These are phyloP conservation scores for Tipula vernalis DNA, from an alignment of 2,888 invertebrate genomes.

Conservation along the genomic window DNA sequence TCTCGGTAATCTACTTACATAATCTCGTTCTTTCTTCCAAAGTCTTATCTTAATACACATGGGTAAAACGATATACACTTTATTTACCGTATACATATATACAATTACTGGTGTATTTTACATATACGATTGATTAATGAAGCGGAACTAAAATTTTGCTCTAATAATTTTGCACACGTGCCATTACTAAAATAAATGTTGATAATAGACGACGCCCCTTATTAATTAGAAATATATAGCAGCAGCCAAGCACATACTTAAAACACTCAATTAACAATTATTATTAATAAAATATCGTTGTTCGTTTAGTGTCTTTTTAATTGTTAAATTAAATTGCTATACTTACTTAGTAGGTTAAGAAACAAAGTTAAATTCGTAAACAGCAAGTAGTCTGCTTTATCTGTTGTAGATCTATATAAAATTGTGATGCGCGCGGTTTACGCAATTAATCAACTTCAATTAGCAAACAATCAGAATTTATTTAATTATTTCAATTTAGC, in stretches of 20 bases:
- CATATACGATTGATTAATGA: neutral
- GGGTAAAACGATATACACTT: neutral
- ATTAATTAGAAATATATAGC: neutral
- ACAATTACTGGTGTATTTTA: neutral
- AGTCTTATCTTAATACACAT: neutral
- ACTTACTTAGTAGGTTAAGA: neutral
- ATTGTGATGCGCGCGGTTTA: neutral
- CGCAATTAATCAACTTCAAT: neutral
- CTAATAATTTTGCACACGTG: neutral
- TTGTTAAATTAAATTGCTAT: neutral
- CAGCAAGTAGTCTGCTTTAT: neutral
- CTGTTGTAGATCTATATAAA: neutral
- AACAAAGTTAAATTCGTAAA: neutral
- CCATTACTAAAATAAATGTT: neutral
- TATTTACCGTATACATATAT: neutral
- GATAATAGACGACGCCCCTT: neutral
- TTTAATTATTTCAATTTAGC: neutral
- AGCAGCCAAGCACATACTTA: neutral
- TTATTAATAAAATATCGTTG: neutral
- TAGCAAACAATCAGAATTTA: neutral
- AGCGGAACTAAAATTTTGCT: neutral
- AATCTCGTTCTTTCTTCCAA: neutral
- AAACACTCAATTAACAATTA: neutral
- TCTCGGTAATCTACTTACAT: neutral
- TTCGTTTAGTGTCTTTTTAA: neutral